These are phyloP conservation scores for Spizaetus ornatus DNA, from an alignment of 2,113 vertebrate species.

Conservation along the genomic window DNA sequence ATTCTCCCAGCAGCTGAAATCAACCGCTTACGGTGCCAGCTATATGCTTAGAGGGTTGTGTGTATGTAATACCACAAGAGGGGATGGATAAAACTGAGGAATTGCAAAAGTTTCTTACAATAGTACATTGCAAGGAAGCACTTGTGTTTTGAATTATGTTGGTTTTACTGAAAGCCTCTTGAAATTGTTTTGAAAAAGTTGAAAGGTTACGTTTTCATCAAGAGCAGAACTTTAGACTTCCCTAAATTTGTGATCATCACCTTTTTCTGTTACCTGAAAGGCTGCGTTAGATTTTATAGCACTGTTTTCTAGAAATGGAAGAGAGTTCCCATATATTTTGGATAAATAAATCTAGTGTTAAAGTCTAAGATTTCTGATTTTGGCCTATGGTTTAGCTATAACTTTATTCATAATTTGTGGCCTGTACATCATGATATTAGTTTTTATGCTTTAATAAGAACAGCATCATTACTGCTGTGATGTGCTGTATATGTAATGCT, in stretches of 20 bases:
- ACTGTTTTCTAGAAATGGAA: neutral
- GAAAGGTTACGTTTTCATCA: neutral
- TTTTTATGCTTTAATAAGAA: neutral
- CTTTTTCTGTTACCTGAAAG: too few species aligned
- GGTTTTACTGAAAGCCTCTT: neutral
- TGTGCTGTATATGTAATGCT: accelerated
- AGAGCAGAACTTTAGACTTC: neutral
- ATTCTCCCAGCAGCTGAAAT: neutral
- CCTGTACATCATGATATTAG: too few species aligned
- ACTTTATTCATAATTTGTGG: neutral
- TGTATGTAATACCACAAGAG: too few species aligned
- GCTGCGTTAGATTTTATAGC: accelerated
- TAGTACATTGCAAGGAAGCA: neutral
- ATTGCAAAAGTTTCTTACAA: neutral
- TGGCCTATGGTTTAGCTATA: neutral
- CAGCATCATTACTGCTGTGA: neutral
- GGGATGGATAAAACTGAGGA: neutral
- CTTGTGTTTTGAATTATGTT: neutral
- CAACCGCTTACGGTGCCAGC: neutral
- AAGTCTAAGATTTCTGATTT: neutral
- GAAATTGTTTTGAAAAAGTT: neutral
- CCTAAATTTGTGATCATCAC: neutral
- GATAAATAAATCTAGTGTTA: neutral
- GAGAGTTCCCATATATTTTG: neutral
- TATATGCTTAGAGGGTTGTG: neutral